Evolutionary conservation across 2,797 vertebrate species (phyloP), one percentile per base, ranked within the genome.

Genomic region (Cyclopterus lumpus): DNA sequence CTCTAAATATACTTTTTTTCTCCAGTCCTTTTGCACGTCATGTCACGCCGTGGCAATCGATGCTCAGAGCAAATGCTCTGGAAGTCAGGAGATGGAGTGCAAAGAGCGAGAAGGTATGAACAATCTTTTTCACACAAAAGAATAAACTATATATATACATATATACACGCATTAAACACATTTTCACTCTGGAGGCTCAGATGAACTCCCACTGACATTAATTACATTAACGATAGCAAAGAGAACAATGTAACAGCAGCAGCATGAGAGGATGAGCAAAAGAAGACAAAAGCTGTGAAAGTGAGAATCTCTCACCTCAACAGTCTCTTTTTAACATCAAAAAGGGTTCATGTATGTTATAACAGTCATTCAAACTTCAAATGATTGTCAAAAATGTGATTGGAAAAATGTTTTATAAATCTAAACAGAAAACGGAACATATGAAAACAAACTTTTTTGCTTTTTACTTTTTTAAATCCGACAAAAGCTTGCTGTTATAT

Each of bases 241-340:
- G 38, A 40, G 48, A 71, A 24, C n/a, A 55, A 60, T 59, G 57
- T 54, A 63, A 36, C 69, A 55, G 18, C 40, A 60, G 30, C 75
- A 55, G 59, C 48, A 42, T 42, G 69, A 69, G 55, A 54, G 20
- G 48, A 16, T 7, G 22, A 63, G 54, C 55, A 34, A 53, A 62
- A 28, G 4, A 51, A 78, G 59, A 67, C 60, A 58, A 73, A 58
- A 22, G 18, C 70, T 85, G 70, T 64, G 57, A 71, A 80, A 40
- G 32, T 67, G 51, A 73, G 30, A 77, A 1, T 49, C 42, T 75
- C 77, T 80, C 71, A 78, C 67, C 54, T 63, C 16, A 61, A 44
- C 24, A 59, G 49, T 30, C 12, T 24, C 3, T 15, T 44, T 44
- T 11, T 55, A 24, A 40, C 15, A 20, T 46, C 38, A 60, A 57